A percentile compares a stretch with the other conserved stretches of the same genome.
These are phyloP conservation scores for Napeogenes inachia DNA, from an alignment of 2,888 invertebrate genomes.

Conservation along the genomic window DNA sequence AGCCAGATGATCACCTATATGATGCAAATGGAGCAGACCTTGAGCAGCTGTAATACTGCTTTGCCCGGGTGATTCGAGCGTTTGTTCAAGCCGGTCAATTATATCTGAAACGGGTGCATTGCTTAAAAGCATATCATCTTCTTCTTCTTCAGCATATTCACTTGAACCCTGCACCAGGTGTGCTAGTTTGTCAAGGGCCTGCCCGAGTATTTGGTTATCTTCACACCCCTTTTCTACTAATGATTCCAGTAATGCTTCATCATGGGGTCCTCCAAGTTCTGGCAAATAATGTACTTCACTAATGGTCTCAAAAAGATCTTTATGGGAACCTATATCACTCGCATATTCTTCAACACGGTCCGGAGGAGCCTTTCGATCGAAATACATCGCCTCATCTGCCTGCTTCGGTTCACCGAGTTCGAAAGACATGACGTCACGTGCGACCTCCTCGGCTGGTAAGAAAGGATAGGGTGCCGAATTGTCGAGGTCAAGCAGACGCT, in stretches of 20 bases:
- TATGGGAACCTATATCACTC: conserved; percentile 57
- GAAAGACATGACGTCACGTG: conserved; percentile 65
- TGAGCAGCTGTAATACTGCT: conserved; percentile 68
- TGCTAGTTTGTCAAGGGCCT: conserved; percentile 64
- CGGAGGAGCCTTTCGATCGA: conserved; percentile 50
- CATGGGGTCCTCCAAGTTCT: conserved; percentile 64
- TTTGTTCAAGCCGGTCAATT: conserved; percentile 79
- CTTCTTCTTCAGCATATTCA: conserved; percentile 70
- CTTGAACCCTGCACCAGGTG: conserved; percentile 59
- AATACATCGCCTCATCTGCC: conserved; percentile 54
- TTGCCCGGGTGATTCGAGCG: conserved; percentile 71
- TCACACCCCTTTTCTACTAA: conserved; percentile 80
- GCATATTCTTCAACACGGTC: conserved; percentile 55
- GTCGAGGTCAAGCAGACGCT: conserved; percentile 51
- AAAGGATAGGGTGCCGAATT: conserved; percentile 48
- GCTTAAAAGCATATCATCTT: conserved; percentile 60
- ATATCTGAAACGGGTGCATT: conserved; percentile 78
- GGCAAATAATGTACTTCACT: conserved; percentile 71
- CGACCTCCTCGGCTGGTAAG: conserved; percentile 57
- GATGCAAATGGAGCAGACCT: conserved; percentile 63
- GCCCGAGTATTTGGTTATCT: conserved; percentile 75
- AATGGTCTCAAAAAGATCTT: conserved; percentile 71
- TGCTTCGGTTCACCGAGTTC: conserved; percentile 59
- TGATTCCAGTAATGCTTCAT: conserved; percentile 78
- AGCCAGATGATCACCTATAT: conserved; percentile 57